Conservation (phyloP, 53 echinoderm and acorn worm species). For the Astropecten irregularis region DNA sequence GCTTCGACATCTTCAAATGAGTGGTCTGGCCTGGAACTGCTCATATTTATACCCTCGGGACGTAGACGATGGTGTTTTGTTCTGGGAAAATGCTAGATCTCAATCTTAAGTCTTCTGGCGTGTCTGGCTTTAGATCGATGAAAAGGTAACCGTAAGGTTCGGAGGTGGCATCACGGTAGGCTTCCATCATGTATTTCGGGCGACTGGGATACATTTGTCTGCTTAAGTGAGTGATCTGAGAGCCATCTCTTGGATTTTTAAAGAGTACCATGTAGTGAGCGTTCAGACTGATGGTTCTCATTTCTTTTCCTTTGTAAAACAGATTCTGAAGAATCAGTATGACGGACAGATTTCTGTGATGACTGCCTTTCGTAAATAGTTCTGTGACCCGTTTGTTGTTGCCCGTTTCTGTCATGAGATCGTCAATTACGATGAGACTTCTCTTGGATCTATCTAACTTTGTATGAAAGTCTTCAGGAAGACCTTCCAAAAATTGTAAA, state of each 20-base stretch:
- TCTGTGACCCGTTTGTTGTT: too few species aligned
- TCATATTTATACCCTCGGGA: too few species aligned
- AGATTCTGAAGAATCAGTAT: conserved; percentile 74
- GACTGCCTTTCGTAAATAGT: too few species aligned
- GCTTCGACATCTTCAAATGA: too few species aligned
- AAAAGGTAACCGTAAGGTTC: conserved; percentile 71
- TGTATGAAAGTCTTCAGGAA: conserved; percentile 47
- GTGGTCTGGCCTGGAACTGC: too few species aligned
- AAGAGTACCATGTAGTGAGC: too few species aligned
- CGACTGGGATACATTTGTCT: conserved; percentile 80
- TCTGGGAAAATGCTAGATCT: too few species aligned
- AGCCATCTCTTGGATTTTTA: conserved; percentile 66
- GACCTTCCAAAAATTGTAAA: conserved; percentile 70
- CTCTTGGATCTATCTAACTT: conserved; percentile 46
- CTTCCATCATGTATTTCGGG: conserved; percentile 66
- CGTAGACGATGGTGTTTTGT: too few species aligned
- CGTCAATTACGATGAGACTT: too few species aligned
- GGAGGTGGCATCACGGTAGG: too few species aligned
- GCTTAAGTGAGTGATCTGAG: conserved; percentile 72
- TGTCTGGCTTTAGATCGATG: conserved; percentile 72
- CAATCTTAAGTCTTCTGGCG: conserved; percentile 62
- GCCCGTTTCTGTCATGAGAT: too few species aligned
- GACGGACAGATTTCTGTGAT: conserved; percentile 78
- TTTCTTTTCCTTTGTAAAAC: conserved; percentile 71
- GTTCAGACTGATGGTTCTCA: conserved; percentile 77